Conservation (phyloP, 1,140 invertebrate genomes). For the Bombus affinis region DNA sequence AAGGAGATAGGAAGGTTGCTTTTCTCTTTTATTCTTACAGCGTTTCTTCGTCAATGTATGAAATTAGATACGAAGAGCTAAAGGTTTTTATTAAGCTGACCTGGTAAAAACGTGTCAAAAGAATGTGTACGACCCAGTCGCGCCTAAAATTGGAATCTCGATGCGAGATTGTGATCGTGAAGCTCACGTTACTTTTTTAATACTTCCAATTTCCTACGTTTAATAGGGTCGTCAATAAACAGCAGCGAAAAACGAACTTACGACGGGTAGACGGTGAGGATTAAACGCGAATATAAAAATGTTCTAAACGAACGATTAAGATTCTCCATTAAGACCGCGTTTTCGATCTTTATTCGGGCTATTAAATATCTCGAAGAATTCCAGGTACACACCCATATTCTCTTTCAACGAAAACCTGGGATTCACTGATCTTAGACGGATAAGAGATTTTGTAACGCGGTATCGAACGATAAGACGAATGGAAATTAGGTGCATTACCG, state of each 20-base stretch:
- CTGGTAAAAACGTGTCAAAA: neutral
- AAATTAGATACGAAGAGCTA: neutral
- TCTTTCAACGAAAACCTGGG: neutral
- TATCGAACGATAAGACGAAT: slow-evolving; percentile 30
- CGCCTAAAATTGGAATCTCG: slow-evolving; percentile 37
- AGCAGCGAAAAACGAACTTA: neutral
- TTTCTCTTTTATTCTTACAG: neutral
- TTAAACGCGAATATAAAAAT: slow-evolving; percentile 15
- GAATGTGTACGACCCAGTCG: neutral
- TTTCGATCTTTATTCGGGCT: slow-evolving; percentile 21
- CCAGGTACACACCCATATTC: neutral
- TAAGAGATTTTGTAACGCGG: neutral
- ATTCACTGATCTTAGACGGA: too few relatives aligned
- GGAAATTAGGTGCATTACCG: slow-evolving; percentile 46
- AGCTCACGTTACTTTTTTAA: too few relatives aligned
- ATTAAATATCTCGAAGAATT: neutral
- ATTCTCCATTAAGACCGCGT: neutral
- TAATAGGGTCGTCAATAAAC: slow-evolving; percentile 16
- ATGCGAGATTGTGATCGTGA: too few relatives aligned
- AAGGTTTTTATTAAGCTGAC: neutral
- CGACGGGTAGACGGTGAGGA: neutral
- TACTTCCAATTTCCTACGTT: slow-evolving; percentile 30
- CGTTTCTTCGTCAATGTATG: neutral
- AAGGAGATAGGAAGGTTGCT: neutral
- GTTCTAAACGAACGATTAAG: neutral